These are phyloP conservation scores for Pachyramphus minor DNA, from an alignment of 2,113 vertebrate genomes.

Conservation along the genomic window DNA sequence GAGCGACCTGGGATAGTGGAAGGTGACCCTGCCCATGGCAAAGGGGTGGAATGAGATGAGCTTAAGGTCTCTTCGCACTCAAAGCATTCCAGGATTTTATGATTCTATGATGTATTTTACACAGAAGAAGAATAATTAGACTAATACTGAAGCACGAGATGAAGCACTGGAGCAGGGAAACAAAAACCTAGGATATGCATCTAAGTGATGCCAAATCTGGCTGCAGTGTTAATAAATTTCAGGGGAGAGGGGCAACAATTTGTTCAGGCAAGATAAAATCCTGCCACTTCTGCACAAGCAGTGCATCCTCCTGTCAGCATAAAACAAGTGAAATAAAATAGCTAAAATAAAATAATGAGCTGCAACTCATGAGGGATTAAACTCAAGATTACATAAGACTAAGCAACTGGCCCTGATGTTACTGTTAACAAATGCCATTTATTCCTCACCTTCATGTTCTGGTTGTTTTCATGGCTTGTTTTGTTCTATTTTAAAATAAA, in stretches of 20 bases:
- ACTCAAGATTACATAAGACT: neutral
- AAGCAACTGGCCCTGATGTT: neutral
- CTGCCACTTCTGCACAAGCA: neutral
- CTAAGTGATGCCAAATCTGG: neutral
- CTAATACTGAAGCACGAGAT: neutral
- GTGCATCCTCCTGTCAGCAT: neutral
- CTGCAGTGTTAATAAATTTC: neutral
- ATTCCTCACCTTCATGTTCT: neutral
- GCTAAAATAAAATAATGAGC: neutral
- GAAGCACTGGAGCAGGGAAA: neutral
- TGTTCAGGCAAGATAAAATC: neutral
- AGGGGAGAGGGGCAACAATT: neutral
- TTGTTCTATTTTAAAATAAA: neutral
- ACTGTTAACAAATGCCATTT: neutral
- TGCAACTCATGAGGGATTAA: neutral
- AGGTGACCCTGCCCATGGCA: neutral
- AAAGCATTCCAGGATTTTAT: neutral
- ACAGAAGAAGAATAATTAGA: neutral
- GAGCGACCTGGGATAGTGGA: neutral
- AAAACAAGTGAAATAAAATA: neutral
- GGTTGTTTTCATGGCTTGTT: neutral
- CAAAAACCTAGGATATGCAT: neutral
- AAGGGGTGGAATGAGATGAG: too few species aligned
- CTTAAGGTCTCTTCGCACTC: neutral
- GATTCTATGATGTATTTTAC: neutral